phyloP scores from a whole-genome alignment of 2,113 vertebrate genomes.

The Chaetodon auriga region DNA sequence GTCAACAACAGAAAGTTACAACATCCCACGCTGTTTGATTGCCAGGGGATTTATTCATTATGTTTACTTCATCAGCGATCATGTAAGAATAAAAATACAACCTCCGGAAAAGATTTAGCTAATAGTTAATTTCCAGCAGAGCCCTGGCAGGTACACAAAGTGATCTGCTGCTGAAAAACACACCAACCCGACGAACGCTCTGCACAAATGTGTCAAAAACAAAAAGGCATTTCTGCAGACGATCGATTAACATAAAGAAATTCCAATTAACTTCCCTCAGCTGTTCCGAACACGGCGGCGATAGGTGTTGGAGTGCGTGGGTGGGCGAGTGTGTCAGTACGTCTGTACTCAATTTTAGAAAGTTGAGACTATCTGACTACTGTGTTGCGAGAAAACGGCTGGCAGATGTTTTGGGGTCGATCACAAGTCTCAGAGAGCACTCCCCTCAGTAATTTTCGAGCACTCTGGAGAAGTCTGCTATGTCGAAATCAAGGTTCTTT shows the following conservation, averaged over 20 bases:
- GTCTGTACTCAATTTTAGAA: conserved; percentile 23
- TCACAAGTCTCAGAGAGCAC: conserved; percentile 48
- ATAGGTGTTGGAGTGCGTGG: background rate
- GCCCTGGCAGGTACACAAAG: background rate
- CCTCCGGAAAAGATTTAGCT: background rate
- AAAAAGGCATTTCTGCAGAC: background rate
- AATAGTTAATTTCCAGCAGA: background rate
- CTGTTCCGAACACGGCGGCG: background rate
- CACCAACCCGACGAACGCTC: background rate
- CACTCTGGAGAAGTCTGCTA: conserved; percentile 42
- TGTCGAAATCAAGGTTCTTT: conserved; percentile 65
- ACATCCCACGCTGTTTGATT: conserved; percentile 14
- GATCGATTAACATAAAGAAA: conserved; percentile 20
- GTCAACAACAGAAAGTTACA: conserved; percentile 26
- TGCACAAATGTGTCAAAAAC: background rate
- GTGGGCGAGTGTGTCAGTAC: background rate
- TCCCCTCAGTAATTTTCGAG: conserved; percentile 56
- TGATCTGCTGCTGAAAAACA: conserved; percentile 3
- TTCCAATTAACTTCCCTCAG: conserved; percentile 38
- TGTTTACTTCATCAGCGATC: background rate
- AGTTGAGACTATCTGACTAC: conserved; percentile 45
- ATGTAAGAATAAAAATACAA: background rate
- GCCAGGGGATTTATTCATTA: background rate
- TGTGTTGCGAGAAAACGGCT: conserved; percentile 35
- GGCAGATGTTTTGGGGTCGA: conserved; percentile 76